A percentile compares a stretch with the other conserved stretches of the same genome.
Conservation (phyloP, 2,888 invertebrate genomes). For the Pachliopta kotzebuea region DNA sequence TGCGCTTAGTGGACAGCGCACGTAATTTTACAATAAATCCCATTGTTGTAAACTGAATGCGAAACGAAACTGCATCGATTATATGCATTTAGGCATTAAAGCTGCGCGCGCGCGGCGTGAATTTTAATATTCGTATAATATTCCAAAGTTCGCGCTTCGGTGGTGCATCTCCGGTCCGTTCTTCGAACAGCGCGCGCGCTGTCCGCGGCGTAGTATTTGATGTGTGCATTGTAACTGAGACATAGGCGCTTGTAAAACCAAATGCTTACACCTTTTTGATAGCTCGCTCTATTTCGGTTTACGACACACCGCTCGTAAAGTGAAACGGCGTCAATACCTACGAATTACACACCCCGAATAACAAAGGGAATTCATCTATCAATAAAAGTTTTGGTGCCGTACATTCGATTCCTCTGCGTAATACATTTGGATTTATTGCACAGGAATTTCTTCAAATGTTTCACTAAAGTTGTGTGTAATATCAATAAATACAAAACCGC, state of each 20-base stretch:
- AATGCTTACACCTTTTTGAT: conserved; percentile 34
- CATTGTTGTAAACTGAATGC: conserved; percentile 67
- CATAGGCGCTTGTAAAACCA: conserved; percentile 15
- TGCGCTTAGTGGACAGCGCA: conserved; percentile 59
- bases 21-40: conserved; percentile 77
- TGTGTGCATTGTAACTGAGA: conserved; percentile 1
- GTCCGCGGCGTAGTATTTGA: no score
- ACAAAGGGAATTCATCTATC: conserved; percentile 11
- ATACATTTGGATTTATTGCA: no score
- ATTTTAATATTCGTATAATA: conserved; percentile 52
- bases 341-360: conserved; percentile 23
- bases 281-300: conserved; percentile 41
- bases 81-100: conserved; percentile 73
- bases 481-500: no score
- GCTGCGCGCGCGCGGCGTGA: conserved; percentile 57
- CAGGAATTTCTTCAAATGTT: no score
- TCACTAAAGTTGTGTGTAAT: no score
- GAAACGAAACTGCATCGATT: conserved; percentile 58
- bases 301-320: conserved; percentile 46
- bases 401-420: no score
- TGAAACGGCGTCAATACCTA: conserved; percentile 42
- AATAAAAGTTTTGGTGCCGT: background rate
- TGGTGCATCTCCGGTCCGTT: background rate
- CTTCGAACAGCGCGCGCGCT: no score
- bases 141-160: conserved; percentile 33